Base-by-base conservation (phyloP, 1,140 invertebrate genomes). In the Coptotermes formosanus region DNA sequence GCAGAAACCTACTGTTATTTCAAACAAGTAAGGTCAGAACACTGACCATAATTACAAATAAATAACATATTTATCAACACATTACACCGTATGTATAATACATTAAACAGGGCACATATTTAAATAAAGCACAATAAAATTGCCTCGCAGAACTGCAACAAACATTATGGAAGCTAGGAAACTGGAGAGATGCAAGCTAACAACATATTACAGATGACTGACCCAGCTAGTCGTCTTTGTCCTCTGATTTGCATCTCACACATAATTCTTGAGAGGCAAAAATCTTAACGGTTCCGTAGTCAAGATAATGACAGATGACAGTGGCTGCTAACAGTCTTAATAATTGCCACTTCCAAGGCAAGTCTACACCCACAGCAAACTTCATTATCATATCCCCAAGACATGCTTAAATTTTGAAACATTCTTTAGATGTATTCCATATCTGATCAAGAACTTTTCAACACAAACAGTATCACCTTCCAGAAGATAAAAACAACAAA, bases 21-120 rank as follows among this genome's bases (percentile, higher is more conserved):
- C 9, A 30, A 30, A 30, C 14, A 75, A 2, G 6, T 30, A 12
- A 75, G 7, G 64, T 75, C n/a, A 75, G 25, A 25, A 75, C 30
- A 25, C 64, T 75, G n/a, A 75, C 25, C 25, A 12, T 30, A 30
- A 30, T 75, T 75, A 30, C 25, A 75, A 75, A 75, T 75, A 75
- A 75, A 75, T 64, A 64, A 64, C 11, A 75, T 75, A 75, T 30
- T 30, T 75, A n/a, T 75, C 64, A 75, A 75, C 64, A n/a, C n/a
- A 16, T 75, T 75, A 75, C 25, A 75, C 2, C 30, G n/a, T 30
- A 75, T 55, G 14, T 48, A 48, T 64, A n/a, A 4, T 64, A 64
- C 21, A 64, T 64, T 64, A 64, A 64, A 64, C 7, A n/a, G 59
- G 25, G 59, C 59, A 64, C 12, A 64, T 19, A 64, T n/a, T 64